Base-by-base conservation (phyloP, 1,140 invertebrate species). In the Lasioglossum baleicum region DNA sequence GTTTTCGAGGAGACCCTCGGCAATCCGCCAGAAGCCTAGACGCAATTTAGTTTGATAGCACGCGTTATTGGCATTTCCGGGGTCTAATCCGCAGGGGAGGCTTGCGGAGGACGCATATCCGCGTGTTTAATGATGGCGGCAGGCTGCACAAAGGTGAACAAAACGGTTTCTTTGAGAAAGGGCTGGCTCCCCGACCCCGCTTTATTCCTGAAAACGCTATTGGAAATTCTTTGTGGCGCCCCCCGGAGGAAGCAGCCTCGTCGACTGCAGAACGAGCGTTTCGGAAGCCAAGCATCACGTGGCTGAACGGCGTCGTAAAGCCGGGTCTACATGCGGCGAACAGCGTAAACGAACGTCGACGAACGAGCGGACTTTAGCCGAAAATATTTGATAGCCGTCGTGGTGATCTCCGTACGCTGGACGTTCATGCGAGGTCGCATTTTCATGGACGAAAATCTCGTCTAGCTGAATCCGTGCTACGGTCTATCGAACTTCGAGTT, bases 201-300 rank as follows among this genome's bases (percentile, higher is more conserved):
- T 83, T 81, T 75, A 77, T 80, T 81, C 82, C 67, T 51, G 75
- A 71, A 58, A 83, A 71, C 35, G 58, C 82, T 84, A 84, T 84
- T 83, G 83, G 72, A 83, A 84, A 84, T 80, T 83, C 83, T 83
- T 84, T 84, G 83, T 81, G 76, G 26, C 31, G 10, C 56, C 61
- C 7, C 63, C 51, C 51, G 15, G 51, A 53, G 51, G 51, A 53
- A 53, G 15, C 15, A 4, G 17, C 13, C 51, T 20, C 51, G 51
- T 53, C 51, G 51, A 53, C 51, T 15, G 15, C 51, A 4, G 51
- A 17, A 20, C 51, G 51, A 53, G 51, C 51, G 15, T 17, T 53
- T 53, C 51, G 51, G 51, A 20, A 53, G 17, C 44, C 35, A 13
- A 10, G 44, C 44, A 48, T 48, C 51, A 15, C 51, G 51, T 17